Percentiles rank a stretch among this genome's conserved stretches.
These are phyloP conservation scores for Plumapathes pennacea DNA, from an alignment of 92 coral and sea anemone genomes.

Conservation along the genomic window DNA sequence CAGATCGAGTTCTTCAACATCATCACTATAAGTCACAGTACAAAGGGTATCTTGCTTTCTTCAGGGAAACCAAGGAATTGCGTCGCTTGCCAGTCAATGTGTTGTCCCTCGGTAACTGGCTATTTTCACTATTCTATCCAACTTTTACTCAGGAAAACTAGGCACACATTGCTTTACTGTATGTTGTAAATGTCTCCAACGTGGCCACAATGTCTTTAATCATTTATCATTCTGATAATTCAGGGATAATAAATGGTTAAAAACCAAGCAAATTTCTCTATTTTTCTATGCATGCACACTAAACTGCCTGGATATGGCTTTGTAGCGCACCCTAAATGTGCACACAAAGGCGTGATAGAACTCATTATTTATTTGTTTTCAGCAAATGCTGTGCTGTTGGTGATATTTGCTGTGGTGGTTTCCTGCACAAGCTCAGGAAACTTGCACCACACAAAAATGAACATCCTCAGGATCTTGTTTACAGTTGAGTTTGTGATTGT, in stretches of 20 bases:
- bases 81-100: slow-evolving; percentile 70
- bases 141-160: not conserved
- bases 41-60: slow-evolving; percentile 75
- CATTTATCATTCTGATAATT: not conserved
- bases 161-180: not conserved
- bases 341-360: not conserved
- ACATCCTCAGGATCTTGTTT: slow-evolving; percentile 73
- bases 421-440: no score
- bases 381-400: slow-evolving; percentile 94
- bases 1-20: slow-evolving; percentile 62
- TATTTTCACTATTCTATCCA: not conserved
- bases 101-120: slow-evolving; percentile 61
- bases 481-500: slow-evolving; percentile 74
- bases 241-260: not conserved
- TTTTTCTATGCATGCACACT: not conserved
- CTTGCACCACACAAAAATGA: slow-evolving; percentile 51
- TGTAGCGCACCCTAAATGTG: no score
- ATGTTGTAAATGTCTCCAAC: not conserved
- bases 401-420: slow-evolving; percentile 62
- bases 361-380: slow-evolving; percentile 3
- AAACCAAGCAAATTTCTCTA: not conserved
- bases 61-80: slow-evolving; percentile 71
- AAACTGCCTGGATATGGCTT: no score
- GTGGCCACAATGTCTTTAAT: not conserved
- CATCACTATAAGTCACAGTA: slow-evolving; percentile 71